phyloP scores from a whole-genome alignment of 2,888 invertebrate species.

The Drosophila paranaensis region DNA sequence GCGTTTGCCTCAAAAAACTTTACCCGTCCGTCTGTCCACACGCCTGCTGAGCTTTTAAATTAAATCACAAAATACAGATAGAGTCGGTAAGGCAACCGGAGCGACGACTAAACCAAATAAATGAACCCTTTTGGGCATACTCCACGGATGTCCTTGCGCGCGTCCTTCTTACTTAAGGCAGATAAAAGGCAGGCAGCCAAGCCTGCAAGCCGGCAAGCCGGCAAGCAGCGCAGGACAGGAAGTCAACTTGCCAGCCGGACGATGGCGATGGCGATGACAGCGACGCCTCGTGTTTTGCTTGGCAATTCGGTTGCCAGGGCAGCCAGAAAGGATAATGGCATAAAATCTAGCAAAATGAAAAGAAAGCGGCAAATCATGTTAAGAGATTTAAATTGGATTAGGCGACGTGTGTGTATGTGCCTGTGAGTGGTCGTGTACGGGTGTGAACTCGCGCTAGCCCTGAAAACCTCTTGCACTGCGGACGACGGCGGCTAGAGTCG shows the following conservation, averaged over 20 bases:
- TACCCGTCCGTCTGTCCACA: slow-evolving; percentile 8
- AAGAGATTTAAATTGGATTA: slow-evolving; percentile 82
- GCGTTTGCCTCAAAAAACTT: slow-evolving; percentile 44
- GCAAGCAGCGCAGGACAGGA: slow-evolving; percentile 53
- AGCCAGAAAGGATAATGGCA: slow-evolving; percentile 74
- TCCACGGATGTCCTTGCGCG: slow-evolving; percentile 65
- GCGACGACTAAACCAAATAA: slow-evolving; percentile 71
- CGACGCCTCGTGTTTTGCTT: slow-evolving; percentile 51
- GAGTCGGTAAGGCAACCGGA: slow-evolving; percentile 58
- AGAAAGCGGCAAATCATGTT: slow-evolving; percentile 82
- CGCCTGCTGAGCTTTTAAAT: slow-evolving; percentile 69
- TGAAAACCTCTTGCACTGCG: slow-evolving; percentile 37
- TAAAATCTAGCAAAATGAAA: slow-evolving; percentile 79
- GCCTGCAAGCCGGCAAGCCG: neutral
- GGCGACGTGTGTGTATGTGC: slow-evolving; percentile 50
- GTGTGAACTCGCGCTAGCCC: slow-evolving; percentile 59
- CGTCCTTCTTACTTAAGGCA: slow-evolving; percentile 50
- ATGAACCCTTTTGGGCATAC: slow-evolving; percentile 75
- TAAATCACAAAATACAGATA: slow-evolving; percentile 78
- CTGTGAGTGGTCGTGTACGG: slow-evolving; percentile 8
- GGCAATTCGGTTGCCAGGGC: slow-evolving; percentile 58
- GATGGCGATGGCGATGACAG: slow-evolving; percentile 18
- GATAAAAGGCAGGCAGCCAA: slow-evolving; percentile 58
- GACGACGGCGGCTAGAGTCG: slow-evolving; percentile 2
- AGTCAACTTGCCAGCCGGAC: slow-evolving; percentile 69